Conservation (phyloP, 2,113 vertebrate species). For the Oryzias curvinotus region DNA sequence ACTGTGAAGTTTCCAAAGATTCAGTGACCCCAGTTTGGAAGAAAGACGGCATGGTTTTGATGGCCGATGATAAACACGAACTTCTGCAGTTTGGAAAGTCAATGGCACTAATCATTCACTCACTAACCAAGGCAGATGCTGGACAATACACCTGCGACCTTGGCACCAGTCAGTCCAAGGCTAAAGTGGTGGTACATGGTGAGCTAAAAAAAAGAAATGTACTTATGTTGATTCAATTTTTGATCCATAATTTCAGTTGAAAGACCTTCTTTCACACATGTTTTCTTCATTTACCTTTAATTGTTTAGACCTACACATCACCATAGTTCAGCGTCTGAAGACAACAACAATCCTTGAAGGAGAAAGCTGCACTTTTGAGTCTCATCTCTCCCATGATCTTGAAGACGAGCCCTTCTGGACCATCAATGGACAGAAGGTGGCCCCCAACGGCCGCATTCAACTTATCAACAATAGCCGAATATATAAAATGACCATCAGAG, state of each 20-base stretch:
- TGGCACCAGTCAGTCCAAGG: constrained; percentile 84
- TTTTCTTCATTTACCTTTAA: background rate
- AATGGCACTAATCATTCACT: constrained; percentile 79
- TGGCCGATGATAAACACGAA: constrained; percentile 82
- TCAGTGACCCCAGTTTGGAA: constrained; percentile 84
- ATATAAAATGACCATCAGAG: constrained; percentile 79
- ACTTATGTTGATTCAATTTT: too few species aligned
- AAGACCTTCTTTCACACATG: background rate
- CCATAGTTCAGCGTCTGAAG: constrained; percentile 88
- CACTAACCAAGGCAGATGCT: constrained; percentile 82
- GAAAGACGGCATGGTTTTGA: constrained; percentile 82
- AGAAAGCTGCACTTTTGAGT: constrained; percentile 88
- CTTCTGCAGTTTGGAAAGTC: constrained; percentile 80
- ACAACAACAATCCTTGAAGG: constrained; percentile 84
- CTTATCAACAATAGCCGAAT: constrained; percentile 77
- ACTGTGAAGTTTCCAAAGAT: constrained; percentile 88
- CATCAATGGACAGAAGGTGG: constrained; percentile 76
- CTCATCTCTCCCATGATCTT: constrained; percentile 86
- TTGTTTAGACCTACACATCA: constrained; percentile 83
- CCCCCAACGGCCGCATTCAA: constrained; percentile 70
- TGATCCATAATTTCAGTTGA: too few species aligned
- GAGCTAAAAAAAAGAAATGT: constrained; percentile 29
- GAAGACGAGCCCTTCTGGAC: constrained; percentile 81
- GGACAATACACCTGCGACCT: constrained; percentile 88
- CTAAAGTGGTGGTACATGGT: constrained; percentile 88